Evolutionary conservation across 64 coral and sea anemone genomes (phyloP), one percentile per base, ranked within the genome.

Genomic region (Montipora foliosa): DNA sequence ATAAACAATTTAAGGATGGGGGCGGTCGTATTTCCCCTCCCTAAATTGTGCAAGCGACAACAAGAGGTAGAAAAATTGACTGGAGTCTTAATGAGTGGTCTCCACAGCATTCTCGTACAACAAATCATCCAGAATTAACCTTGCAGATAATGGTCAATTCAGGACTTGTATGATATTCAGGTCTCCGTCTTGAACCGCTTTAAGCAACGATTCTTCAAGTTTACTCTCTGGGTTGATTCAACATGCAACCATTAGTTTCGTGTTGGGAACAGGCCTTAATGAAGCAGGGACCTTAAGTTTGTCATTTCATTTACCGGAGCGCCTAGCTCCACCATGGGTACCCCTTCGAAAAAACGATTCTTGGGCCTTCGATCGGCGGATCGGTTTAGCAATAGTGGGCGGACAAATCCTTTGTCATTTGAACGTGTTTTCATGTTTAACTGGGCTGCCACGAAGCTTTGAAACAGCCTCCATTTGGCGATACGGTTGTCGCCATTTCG

Each of bases 31-130:
- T 59, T 96, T 96, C 19, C 98, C 98, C 47, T n/a, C n/a, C n/a
- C n/a, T n/a, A n/a, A 96, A 90, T 57, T 99, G 95, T 13, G 95
- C 98, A n/a, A 16, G 98, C 87, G 8, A 96, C 95, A 45, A 99
- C 87, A 1, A 99, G 67, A 7, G 98, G 98, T 13, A 92, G 75
- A n/a, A 49, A 99, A 99, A 93, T 99, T 96, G 0, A 73, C 64
- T 5, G 92, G 92, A 8, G 64, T 93, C 7, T 87, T 85, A n/a
- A 8, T 16, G 29, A 15, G 75, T 29, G 20, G 49, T 69, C 12
- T 8, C 25, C 4, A 67, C 45, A 2, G 61, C 47, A 78, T 62
- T 93, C 14, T 93, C 92, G 47, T 80, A 78, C 49, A n/a, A n/a
- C n/a, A 88, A 74, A 2, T 79, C 92, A 45, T 87, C 92, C 62